Conservation (phyloP, 2,797 vertebrate genomes). For the Phoxinus dragarum region DNA sequence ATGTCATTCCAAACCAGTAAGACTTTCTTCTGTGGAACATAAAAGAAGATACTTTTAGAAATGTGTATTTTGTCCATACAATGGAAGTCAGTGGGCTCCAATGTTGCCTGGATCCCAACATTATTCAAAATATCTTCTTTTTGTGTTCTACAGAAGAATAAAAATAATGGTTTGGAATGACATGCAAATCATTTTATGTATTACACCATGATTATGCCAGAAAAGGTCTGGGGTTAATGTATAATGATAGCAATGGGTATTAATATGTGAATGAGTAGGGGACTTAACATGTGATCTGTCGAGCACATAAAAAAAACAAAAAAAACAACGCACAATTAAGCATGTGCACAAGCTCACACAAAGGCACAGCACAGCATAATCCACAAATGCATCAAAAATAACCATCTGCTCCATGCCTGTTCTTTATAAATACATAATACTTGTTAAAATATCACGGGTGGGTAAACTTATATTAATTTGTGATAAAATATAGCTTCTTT, state of each 20-base stretch:
- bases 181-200: background rate
- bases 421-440: slow-evolving; percentile 1
- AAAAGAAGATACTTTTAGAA: background rate
- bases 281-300: background rate
- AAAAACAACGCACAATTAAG: no score
- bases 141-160: background rate
- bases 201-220: background rate
- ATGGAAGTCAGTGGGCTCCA: background rate
- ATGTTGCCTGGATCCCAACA: background rate
- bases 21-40: slow-evolving; percentile 5
- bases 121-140: background rate
- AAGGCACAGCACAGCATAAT: background rate
- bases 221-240: background rate
- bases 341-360: background rate
- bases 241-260: background rate
- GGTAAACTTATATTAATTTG: background rate
- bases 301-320: background rate
- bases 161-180: background rate
- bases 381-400: slow-evolving; percentile 6
- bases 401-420: slow-evolving; percentile 15
- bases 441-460: slow-evolving; percentile 8
- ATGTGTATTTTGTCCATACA: background rate
- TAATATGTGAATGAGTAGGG: background rate
- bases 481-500: no score
- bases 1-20: slow-evolving; percentile 8